Evolutionary conservation across 2,797 vertebrate species (phyloP), one percentile per base, ranked within the genome.

Genomic region (Halcyon leucocephala): DNA sequence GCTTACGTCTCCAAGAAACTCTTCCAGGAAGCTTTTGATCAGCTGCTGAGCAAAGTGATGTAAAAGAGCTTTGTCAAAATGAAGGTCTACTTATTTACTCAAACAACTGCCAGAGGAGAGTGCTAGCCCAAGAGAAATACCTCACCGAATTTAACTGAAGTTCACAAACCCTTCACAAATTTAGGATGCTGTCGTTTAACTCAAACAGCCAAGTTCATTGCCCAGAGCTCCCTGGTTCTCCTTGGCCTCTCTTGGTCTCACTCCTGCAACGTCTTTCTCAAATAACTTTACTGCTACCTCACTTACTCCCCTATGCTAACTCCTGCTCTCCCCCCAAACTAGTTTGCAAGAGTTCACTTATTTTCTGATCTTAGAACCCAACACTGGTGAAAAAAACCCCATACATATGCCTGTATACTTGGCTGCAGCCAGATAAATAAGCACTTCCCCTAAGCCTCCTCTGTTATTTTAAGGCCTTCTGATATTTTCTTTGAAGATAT

Each of bases 401-500:
- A 39, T 12, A 0, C 2, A 0, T 14, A 29, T n/a, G 35, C 28
- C 44, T 78, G 33, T 66, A 29, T 60, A 54, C 37, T 80, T 86
- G 83, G 41, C 72, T 94, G 28, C 66, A 74, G 57, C 31, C 33
- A 57, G 72, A 93, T 84, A 95, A 93, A 89, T 87, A 92, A 49
- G 21, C 49, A 89, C 41, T 95, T 95, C 91, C 80, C 37, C 41
- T 84, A 80, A 61, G n/a, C 52, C 35, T 72, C 39, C 35, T 86
- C 70, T 95, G 73, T 78, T 95, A 74, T 94, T 90, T 92, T 82
- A 93, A 92, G 73, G 41, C 22, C 64, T 82, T 91, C 81, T 89
- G 82, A 77, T 84, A 86, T 86, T 91, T 89, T 80, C 73, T 96
- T 91, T 93, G 81, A 96, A 95, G 81, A 80, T 82, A 73, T 77